These are phyloP conservation scores for Poeciliopsis turneri DNA, from an alignment of 2,797 vertebrate genomes.

Conservation along the genomic window DNA sequence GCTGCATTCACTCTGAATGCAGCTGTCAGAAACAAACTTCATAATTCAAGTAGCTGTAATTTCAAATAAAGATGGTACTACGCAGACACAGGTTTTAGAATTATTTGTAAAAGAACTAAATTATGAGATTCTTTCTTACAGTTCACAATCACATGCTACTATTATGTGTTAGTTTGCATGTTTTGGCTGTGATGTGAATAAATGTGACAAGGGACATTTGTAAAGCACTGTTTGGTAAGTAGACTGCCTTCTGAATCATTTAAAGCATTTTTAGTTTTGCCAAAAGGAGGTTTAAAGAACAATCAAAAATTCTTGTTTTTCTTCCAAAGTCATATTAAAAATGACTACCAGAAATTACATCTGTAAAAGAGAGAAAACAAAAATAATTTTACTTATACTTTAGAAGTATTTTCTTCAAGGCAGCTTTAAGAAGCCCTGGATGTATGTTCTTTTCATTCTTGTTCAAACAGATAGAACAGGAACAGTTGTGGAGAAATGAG, in stretches of 20 bases:
- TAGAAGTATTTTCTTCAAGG: neutral
- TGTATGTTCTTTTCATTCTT: constrained; percentile 14
- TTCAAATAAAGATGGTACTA: neutral
- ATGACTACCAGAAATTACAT: neutral
- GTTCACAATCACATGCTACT: neutral
- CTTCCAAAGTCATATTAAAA: neutral
- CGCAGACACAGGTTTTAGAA: neutral
- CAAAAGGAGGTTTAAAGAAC: neutral
- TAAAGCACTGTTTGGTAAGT: neutral
- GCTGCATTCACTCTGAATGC: neutral
- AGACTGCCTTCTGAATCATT: neutral
- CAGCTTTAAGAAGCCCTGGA: neutral
- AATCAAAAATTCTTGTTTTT: neutral
- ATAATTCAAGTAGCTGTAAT: neutral
- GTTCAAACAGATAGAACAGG: constrained; percentile 36
- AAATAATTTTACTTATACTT: neutral
- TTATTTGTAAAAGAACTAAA: neutral
- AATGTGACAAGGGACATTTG: neutral
- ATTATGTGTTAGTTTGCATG: neutral
- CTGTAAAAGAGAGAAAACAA: neutral
- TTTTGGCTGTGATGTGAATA: neutral
- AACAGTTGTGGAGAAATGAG: constrained; percentile 51
- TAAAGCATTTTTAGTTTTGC: neutral
- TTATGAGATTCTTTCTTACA: neutral
- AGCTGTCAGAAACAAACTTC: neutral